Conservation (phyloP, 2,113 vertebrate genomes). For the Pseudonaja textilis region DNA sequence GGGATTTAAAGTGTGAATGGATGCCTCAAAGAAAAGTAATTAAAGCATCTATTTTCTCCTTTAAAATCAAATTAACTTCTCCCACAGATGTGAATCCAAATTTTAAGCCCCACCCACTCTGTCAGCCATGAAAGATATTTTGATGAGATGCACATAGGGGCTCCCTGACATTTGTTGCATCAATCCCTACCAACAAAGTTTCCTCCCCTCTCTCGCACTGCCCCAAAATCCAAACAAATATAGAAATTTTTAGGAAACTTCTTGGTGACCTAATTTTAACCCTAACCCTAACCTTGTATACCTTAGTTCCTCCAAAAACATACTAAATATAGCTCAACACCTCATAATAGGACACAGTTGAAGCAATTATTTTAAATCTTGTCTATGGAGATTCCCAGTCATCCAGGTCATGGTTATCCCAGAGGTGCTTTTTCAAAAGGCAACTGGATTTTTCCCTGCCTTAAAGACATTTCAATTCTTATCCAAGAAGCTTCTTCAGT, state of each 20-base stretch:
- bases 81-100: background rate
- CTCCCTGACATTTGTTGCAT: background rate
- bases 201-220: background rate
- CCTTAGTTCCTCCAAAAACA: background rate
- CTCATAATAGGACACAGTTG: background rate
- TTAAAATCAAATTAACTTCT: background rate
- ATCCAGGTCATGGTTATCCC: background rate
- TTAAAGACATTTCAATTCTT: background rate
- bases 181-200: background rate
- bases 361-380: background rate
- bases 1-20: background rate
- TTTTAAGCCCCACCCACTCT: background rate
- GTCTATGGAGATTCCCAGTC: background rate
- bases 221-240: background rate
- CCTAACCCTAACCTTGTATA: background rate
- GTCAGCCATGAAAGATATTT: background rate
- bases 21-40: background rate
- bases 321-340: background rate
- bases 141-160: background rate
- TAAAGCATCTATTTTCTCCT: background rate
- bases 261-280: background rate
- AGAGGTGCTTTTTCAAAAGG: background rate
- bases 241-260: background rate
- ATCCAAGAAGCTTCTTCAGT: background rate
- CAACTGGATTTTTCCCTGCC: background rate